Base-by-base conservation (phyloP, 2,113 vertebrate species). In the Hydrochoerus hydrochaeris region DNA sequence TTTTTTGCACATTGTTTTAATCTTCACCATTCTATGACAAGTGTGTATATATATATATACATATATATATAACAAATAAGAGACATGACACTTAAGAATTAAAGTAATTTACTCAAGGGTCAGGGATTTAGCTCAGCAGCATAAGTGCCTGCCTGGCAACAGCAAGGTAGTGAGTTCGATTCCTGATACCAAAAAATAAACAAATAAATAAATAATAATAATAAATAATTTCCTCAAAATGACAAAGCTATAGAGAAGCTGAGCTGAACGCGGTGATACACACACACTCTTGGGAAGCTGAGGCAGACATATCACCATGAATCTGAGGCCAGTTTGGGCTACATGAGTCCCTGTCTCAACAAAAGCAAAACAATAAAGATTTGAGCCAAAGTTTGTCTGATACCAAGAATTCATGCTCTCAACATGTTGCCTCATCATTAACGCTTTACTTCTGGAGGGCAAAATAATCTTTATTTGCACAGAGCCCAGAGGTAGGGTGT, bases 1-100 rank as follows among this genome's bases (percentile, higher is more conserved):
- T n/a, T 83, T 95, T 94, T 91, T 46, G 89, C 44, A 83, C 38
- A 91, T 94, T 63, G 89, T 88, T 95, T 86, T 78, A 30, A 19
- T 88, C 28, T 63, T 88, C 62, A 65, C n/a, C 95, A 67, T 52
- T 32, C n/a, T 91, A 63, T n/a, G 46, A 60, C n/a, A 77, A 22
- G 10, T 62, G 83, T 91, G 32, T 75, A 57, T 91, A 41, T 91
- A 86, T 91, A 35, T 75, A 57, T 91, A 41, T 91, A 35, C 69
- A 57, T 91, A 41, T 85, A 30, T 65, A 41, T 46, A 91, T 89
- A 87, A 90, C 20, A 97, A 81, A 88, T 54, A 17, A 5, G 24
- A 94, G 67, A 93, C 88, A 17, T 41, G 62, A 97, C 38, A 81
- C n/a, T 82, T 69, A 89, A 91, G n/a, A 91, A 78, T 44, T 77